These are phyloP conservation scores for Oasisia sp. DNA, from an alignment of 2,888 invertebrate genomes.

Conservation along the genomic window DNA sequence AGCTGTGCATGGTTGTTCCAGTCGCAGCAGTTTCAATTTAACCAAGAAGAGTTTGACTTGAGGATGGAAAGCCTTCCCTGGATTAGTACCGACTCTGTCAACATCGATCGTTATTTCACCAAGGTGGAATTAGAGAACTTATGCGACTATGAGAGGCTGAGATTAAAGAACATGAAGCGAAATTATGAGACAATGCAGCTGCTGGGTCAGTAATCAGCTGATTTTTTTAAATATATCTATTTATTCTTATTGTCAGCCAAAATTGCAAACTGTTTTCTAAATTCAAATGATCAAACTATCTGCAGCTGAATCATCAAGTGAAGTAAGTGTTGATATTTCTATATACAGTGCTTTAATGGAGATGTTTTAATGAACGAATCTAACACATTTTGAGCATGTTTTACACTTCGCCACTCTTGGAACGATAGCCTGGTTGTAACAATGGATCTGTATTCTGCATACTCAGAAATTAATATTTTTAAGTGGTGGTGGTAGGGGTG, in stretches of 20 bases:
- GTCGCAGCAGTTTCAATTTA: not conserved
- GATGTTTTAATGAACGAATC: no score
- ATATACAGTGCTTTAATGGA: no score
- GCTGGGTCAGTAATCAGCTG: not conserved
- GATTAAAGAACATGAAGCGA: not conserved
- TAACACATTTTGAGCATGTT: no score
- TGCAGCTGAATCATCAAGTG: no score
- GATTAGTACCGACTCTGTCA: not conserved
- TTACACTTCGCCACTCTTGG: no score
- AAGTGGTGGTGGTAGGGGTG: no score
- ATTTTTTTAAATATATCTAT: not conserved
- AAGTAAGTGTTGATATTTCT: no score
- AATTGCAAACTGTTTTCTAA: no score
- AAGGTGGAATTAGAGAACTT: slow-evolving; percentile 1
- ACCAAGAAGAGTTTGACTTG: not conserved
- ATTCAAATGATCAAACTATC: no score
- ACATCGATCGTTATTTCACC: not conserved
- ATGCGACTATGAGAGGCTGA: not conserved
- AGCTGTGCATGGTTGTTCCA: not conserved
- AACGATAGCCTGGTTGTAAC: no score
- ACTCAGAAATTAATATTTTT: no score
- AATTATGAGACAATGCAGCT: slow-evolving; percentile 3
- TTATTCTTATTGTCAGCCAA: not conserved
- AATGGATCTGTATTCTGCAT: no score
- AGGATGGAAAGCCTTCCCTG: slow-evolving; percentile 10